Conservation (phyloP, 2,113 vertebrate species). For the Sarotherodon lohbergeri region DNA sequence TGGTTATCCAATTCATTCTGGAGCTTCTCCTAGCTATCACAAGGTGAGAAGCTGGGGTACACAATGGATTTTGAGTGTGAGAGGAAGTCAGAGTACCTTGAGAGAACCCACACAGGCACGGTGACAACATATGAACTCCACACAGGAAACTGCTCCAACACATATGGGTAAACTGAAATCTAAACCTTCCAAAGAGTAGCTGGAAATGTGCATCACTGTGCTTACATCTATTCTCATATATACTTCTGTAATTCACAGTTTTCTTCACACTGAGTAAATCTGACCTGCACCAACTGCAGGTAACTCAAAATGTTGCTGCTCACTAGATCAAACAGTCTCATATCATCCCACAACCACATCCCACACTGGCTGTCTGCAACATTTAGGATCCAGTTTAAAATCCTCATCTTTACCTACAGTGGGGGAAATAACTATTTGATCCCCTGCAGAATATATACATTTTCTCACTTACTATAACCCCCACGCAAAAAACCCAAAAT, state of each 20-base stretch:
- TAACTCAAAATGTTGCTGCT: background rate
- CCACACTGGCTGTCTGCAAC: background rate
- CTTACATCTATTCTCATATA: background rate
- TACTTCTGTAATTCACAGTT: fast-evolving
- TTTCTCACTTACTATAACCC: background rate
- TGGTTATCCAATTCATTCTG: background rate
- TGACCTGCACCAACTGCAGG: background rate
- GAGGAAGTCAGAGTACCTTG: background rate
- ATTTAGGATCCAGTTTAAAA: background rate
- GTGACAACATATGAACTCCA: background rate
- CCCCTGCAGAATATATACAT: background rate
- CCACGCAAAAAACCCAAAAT: fast-evolving
- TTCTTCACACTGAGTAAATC: background rate
- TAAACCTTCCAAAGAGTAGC: background rate
- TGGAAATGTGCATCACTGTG: background rate
- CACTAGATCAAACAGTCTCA: background rate
- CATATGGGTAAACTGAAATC: no score
- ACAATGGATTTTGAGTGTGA: background rate
- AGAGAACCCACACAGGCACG: background rate
- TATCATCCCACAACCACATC: fast-evolving
- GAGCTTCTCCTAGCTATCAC: background rate
- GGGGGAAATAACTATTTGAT: background rate
- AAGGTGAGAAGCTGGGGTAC: background rate
- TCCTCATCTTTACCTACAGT: background rate
- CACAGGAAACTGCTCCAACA: background rate